Conservation (phyloP, 2,113 vertebrate species). For the Cynoglossus semilaevis region DNA sequence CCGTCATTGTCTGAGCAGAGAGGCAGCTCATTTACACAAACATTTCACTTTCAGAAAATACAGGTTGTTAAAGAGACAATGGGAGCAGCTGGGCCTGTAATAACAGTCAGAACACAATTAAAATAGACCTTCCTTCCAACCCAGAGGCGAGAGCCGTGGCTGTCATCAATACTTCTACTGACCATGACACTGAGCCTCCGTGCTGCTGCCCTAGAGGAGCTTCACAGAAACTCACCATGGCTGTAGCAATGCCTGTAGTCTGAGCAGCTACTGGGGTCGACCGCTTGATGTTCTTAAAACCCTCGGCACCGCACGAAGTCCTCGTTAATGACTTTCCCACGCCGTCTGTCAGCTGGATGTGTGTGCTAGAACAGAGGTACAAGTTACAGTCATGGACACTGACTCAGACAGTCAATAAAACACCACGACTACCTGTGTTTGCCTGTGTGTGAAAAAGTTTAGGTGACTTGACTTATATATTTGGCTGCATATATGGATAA, state of each 20-base stretch:
- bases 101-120: background rate
- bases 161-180: too few species aligned
- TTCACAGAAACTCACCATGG: conserved; percentile 74
- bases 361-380: conserved; percentile 78
- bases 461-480: too few species aligned
- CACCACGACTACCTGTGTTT: too few species aligned
- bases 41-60: conserved; percentile 14
- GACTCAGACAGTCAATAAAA: too few species aligned
- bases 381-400: background rate
- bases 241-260: conserved; percentile 85
- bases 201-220: background rate
- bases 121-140: too few species aligned
- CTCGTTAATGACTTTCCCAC: conserved; percentile 70
- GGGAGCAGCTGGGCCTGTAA: conserved; percentile 5
- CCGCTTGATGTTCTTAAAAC: conserved; percentile 91
- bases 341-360: conserved; percentile 84
- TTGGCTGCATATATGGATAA: too few species aligned
- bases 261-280: conserved; percentile 88
- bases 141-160: too few species aligned
- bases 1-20: background rate
- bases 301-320: conserved; percentile 89
- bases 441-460: too few species aligned
- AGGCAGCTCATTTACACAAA: conserved; percentile 15
- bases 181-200: background rate
- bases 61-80: background rate